Evolutionary conservation across 2,797 vertebrate species (phyloP).

Genomic region (Takifugu rubripes): DNA sequence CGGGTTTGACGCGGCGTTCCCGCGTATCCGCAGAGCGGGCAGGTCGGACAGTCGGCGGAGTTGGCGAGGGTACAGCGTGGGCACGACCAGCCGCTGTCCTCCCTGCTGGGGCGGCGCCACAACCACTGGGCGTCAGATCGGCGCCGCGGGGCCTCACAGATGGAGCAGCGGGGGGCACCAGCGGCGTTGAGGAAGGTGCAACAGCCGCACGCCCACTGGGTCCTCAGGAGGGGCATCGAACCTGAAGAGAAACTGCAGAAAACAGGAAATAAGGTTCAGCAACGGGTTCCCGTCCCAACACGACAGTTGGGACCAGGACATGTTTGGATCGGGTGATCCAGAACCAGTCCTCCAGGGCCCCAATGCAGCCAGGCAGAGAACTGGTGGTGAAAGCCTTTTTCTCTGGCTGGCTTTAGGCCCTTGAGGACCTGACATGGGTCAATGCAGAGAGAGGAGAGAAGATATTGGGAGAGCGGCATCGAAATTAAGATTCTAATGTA

Average conservation of each 20-base stretch:
- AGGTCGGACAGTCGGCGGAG: conserved; percentile 67
- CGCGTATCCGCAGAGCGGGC: conserved; percentile 76
- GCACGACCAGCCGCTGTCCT: conserved; percentile 78
- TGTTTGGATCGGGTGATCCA: too few relatives aligned
- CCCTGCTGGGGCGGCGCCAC: conserved; percentile 67
- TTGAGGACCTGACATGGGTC: too few relatives aligned
- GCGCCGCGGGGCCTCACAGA: conserved; percentile 84
- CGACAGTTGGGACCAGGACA: too few relatives aligned
- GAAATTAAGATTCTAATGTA: conserved; percentile 17
- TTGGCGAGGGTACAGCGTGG: conserved; percentile 84
- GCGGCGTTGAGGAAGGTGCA: conserved; percentile 86
- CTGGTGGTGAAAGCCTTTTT: not conserved
- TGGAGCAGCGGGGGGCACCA: conserved; percentile 82
- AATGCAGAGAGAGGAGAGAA: too few relatives aligned
- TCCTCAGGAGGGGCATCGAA: conserved; percentile 72
- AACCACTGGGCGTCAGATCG: conserved; percentile 77
- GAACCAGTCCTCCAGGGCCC: too few relatives aligned
- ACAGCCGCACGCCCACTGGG: conserved; percentile 84
- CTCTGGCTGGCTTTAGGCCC: not conserved
- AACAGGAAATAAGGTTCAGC: not conserved
- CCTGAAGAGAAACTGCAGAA: conserved; percentile 57
- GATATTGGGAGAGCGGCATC: conserved; percentile 6
- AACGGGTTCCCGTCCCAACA: not conserved
- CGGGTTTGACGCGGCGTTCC: not conserved
- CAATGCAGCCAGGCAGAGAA: too few relatives aligned